A percentile compares a stretch with the other conserved stretches of the same genome.
phyloP scores from a whole-genome alignment of 2,113 vertebrate species.

The Cyprinus carpio region DNA sequence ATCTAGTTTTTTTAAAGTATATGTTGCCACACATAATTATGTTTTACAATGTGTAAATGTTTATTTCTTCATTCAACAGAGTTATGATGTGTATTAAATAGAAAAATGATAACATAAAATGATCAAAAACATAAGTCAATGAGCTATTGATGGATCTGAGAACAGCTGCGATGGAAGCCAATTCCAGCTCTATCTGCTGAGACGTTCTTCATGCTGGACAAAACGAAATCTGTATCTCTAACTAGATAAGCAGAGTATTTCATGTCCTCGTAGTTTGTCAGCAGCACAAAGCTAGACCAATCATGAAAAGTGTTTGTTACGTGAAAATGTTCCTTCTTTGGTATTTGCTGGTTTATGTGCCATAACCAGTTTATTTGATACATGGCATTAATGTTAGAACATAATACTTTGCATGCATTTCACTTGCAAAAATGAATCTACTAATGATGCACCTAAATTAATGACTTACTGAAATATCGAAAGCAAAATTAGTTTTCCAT shows the following conservation, averaged over 20 bases:
- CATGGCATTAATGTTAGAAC: not conserved
- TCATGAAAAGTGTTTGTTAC: not conserved
- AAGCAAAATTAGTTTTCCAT: not conserved
- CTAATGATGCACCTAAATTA: not conserved
- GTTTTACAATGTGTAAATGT: not conserved
- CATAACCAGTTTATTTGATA: not conserved
- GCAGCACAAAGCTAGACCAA: not conserved
- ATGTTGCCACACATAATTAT: not conserved
- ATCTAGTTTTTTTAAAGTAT: not conserved
- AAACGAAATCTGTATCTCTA: not conserved
- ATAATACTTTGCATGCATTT: not conserved
- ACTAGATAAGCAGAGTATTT: not conserved
- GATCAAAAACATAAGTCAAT: not conserved
- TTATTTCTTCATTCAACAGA: slow-evolving; percentile 12
- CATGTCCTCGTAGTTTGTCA: not conserved
- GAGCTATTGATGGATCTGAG: not conserved
- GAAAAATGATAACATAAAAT: not conserved
- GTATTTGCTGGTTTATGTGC: not conserved
- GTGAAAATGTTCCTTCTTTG: not conserved
- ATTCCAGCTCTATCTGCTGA: not conserved
- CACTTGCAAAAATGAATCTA: not conserved
- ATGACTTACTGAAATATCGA: not conserved
- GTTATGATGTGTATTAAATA: not conserved
- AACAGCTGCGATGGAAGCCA: not conserved
- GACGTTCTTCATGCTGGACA: not conserved